A percentile compares a stretch with the other conserved stretches of the same genome.
These are phyloP conservation scores for Strigops habroptila DNA, from an alignment of 2,113 vertebrate genomes.

Conservation along the genomic window DNA sequence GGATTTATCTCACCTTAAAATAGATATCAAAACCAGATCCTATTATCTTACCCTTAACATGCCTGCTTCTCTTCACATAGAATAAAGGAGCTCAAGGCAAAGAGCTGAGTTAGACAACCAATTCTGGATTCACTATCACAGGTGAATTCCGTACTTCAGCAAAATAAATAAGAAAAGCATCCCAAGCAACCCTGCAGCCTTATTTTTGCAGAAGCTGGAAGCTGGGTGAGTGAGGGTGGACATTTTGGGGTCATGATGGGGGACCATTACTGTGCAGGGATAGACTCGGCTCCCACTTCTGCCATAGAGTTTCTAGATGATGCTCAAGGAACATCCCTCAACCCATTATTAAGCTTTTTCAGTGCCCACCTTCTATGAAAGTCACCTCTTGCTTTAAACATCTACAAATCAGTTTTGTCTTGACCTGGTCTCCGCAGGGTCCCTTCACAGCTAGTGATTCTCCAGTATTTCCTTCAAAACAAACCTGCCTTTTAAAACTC, in stretches of 20 bases:
- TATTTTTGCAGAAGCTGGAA: neutral
- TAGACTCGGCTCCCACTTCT: neutral
- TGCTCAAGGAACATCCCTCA: neutral
- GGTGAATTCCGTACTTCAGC: neutral
- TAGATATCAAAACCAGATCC: neutral
- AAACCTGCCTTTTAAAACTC: neutral
- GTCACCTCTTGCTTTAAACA: neutral
- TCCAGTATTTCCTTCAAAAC: neutral
- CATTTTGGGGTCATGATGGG: neutral
- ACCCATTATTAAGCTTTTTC: neutral
- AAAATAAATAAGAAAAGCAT: neutral
- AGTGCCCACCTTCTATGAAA: neutral
- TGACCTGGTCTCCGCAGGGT: neutral
- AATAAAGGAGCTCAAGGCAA: neutral
- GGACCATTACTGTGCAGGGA: neutral
- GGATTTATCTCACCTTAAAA: neutral
- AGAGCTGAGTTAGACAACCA: neutral
- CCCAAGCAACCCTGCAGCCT: neutral
- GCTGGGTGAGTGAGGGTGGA: neutral
- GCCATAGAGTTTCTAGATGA: fast-evolving
- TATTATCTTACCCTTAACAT: neutral
- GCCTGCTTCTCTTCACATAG: neutral
- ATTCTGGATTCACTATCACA: neutral
- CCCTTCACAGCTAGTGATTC: neutral
- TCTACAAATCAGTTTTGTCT: neutral